Base-by-base conservation (phyloP, 2,888 invertebrate species). In the Leuctra nigra region DNA sequence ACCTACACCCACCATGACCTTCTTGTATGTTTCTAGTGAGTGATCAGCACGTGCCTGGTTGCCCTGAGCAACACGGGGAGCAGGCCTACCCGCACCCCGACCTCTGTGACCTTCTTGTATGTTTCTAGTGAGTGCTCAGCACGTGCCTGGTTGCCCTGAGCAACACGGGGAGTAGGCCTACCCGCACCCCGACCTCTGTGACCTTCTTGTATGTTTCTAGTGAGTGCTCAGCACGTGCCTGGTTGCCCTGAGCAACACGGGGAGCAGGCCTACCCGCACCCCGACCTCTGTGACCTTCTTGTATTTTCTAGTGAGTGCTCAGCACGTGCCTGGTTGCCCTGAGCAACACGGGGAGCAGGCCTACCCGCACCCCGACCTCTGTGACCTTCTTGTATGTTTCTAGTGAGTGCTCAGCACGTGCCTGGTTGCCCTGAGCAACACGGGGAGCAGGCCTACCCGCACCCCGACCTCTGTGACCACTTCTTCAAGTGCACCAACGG, bases 401-500 rank as follows among this genome's bases (percentile, higher is more conserved):
- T n/a, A 44, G 48, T 24, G 18, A 60, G 61, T 18, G 62, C 74
- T 56, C 76, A 84, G 50, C 77, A 79, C 61, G 80, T 83, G 1
- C 87, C 89, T 4, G 77, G 80, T 24, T 93, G 93, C 68, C 92
- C 91, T 1, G 89, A 92, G 66, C 81, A 80, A 53, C 77, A 86
- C 67, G 93, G 93, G 38, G 82, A 85, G 11, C 79, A 87, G 75
- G 84, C 91, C 0, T 91, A 92, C 72, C 84, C 87, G 4, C 91
- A 94, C 69, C 91, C 92, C 0, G 88, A 91, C 68, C 81, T 83
- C 54, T 94, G 93, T 68, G 87, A 90, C 70, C 82, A 89, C 68
- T 94, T 92, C 77, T 93, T 91, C 78, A 80, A 92, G 36, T 95
- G 94, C 72, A 88, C 86, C 61, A 94, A 94, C 70, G 93, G 94